Conservation (phyloP, 2,888 invertebrate genomes). For the Rhimphoctona megacephalus region DNA sequence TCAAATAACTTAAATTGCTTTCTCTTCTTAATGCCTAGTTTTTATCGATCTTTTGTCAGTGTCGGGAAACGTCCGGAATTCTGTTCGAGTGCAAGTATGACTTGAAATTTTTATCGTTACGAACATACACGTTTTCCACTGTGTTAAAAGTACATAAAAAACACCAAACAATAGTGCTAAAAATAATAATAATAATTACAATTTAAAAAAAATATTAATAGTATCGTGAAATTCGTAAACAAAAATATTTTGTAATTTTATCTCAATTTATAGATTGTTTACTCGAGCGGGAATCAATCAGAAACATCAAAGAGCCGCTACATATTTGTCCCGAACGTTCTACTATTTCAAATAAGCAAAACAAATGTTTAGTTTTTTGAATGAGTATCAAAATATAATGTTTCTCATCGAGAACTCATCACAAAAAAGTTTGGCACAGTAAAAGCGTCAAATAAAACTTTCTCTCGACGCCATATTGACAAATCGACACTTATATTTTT, state of each 20-base stretch:
- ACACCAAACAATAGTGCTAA: neutral
- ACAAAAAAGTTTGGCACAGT: slow-evolving; percentile 1
- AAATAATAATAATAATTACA: neutral
- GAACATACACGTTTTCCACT: neutral
- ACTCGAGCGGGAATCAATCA: neutral
- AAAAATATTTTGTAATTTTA: neutral
- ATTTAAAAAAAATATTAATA: neutral
- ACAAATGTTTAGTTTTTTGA: neutral
- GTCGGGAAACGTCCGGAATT: neutral
- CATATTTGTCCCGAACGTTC: neutral
- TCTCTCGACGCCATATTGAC: slow-evolving; percentile 8
- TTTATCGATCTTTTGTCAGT: slow-evolving; percentile 46
- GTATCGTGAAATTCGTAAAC: neutral
- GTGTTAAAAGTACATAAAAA: neutral
- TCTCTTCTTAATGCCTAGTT: slow-evolving; percentile 68
- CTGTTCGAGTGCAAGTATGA: slow-evolving; percentile 1
- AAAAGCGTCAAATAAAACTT: slow-evolving; percentile 10
- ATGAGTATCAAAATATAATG: neutral
- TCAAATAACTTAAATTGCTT: slow-evolving; percentile 67
- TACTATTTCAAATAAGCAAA: neutral
- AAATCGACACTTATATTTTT: slow-evolving; percentile 9
- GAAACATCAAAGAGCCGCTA: neutral
- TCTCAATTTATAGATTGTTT: neutral
- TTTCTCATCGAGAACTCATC: neutral
- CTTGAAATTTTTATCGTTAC: neutral